Evolutionary conservation across 2,888 invertebrate genomes (phyloP), one percentile per base, ranked within the genome.

Genomic region (Criorhina ranunculi): DNA sequence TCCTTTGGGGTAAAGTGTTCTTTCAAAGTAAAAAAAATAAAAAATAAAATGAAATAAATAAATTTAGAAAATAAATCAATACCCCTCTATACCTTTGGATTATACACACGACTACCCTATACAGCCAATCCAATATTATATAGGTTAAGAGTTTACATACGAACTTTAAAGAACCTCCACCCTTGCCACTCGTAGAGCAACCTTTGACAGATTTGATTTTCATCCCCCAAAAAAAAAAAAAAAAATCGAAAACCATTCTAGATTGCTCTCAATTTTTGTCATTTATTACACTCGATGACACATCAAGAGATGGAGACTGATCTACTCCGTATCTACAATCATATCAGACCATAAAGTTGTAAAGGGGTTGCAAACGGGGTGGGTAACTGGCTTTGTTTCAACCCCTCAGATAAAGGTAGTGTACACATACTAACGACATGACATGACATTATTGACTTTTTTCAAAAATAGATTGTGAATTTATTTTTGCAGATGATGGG

Each of bases 261-360:
- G 64, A 79, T 53, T 60, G 73, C 73, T 62, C 53, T 70, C 79
- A 79, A 79, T 85, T 85, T 79, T 75, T 70, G 69, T 75, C 75
- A 76, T 79, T 75, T 79, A 80, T 75, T 70, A 64, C 79, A 85
- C 85, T 85, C 62, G 53, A 69, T 70, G 69, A 79, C 75, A 85
- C 66, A 80, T 75, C 62, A 59, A 51, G 17, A n/a, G 17, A 6
- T 29, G 40, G 2, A 40, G 46, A 35, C 40, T 35, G 17, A 80
- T 69, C 37, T 49, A 44, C 62, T 35, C 44, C 7, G 29, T 24
- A n/a, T n/a, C n/a, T n/a, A 24, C 69, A 33, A 76, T 44, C 57
- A 60, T 24, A 73, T 60, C 46, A 53, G 11, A 42, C 31, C 29
- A 51, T 31, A 35, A 33, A 59, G 46, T 31, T 51, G 59, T 60